phyloP scores from a whole-genome alignment of 2,113 vertebrate genomes.

The Zonotrichia leucophrys region DNA sequence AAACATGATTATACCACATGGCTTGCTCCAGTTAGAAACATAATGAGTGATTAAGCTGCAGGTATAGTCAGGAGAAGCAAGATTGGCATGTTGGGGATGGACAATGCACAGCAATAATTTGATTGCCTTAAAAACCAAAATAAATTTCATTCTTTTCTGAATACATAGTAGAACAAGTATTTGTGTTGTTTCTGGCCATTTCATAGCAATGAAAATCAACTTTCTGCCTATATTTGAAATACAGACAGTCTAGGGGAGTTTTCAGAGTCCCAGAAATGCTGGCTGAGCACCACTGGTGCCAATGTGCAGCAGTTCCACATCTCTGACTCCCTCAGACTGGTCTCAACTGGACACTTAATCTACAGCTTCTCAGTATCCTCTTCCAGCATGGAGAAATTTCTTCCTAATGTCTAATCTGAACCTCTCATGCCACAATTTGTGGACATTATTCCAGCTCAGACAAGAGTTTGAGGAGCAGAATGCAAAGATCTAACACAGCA shows the following conservation, averaged over 20 bases:
- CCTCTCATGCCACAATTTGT: background rate
- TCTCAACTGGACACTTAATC: background rate
- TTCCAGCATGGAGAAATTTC: background rate
- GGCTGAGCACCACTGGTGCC: background rate
- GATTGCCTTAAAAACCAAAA: background rate
- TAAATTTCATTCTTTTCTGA: background rate
- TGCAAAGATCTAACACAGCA: background rate
- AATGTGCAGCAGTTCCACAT: fast-evolving
- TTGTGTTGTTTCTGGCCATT: background rate
- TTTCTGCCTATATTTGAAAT: background rate
- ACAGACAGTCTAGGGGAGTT: background rate
- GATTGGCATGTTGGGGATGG: background rate
- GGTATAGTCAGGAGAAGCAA: background rate
- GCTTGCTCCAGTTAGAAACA: background rate
- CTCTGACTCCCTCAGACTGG: background rate
- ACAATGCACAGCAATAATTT: background rate
- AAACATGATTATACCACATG: background rate
- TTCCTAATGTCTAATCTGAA: background rate
- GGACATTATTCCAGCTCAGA: background rate
- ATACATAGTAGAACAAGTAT: background rate
- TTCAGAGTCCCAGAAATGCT: background rate
- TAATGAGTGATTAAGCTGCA: background rate
- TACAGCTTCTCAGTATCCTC: background rate
- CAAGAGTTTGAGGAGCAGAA: background rate
- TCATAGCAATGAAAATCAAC: background rate